Conservation (phyloP, 2,888 invertebrate species). For the Amblyjoppa proteus region DNA sequence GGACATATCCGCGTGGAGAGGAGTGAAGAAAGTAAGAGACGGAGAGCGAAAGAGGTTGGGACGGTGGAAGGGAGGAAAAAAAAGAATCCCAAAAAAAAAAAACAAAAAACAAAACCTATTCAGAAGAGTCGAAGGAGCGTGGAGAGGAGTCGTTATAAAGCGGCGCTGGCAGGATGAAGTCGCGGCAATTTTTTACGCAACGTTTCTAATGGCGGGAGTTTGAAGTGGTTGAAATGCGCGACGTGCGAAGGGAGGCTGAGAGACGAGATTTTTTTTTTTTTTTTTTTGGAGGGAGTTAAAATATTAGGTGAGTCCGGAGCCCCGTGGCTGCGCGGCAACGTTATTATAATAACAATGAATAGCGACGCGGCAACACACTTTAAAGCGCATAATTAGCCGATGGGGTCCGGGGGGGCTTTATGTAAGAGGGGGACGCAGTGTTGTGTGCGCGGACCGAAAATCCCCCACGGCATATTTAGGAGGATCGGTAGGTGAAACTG, state of each 20-base stretch:
- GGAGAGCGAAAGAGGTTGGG: conserved; percentile 35
- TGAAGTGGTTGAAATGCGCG: conserved; percentile 18
- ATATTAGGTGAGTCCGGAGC: conserved; percentile 74
- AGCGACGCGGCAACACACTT: conserved; percentile 68
- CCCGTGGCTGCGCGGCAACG: conserved; percentile 73
- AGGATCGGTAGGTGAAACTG: conserved; percentile 54
- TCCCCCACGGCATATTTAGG: conserved; percentile 63
- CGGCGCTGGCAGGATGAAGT: conserved; percentile 61
- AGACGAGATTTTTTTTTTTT: conserved; percentile 21
- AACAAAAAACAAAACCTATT: conserved; percentile 47
- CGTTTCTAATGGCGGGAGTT: conserved; percentile 55
- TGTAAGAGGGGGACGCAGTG: conserved; percentile 50
- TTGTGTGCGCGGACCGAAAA: conserved; percentile 41
- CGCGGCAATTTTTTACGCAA: conserved; percentile 64
- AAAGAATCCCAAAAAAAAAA: background rate
- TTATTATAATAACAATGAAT: conserved; percentile 79
- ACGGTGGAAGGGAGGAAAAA: background rate
- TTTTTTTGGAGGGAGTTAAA: conserved; percentile 70
- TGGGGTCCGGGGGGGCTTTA: conserved; percentile 38
- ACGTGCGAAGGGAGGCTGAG: conserved; percentile 43
- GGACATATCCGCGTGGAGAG: conserved; percentile 25
- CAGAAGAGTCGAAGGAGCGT: conserved; percentile 64
- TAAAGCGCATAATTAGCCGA: conserved; percentile 70
- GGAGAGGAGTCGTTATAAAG: conserved; percentile 66
- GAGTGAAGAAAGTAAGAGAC: conserved; percentile 27